Evolutionary conservation across 2,888 invertebrate genomes (phyloP).

Genomic region (Cantharis rustica): DNA sequence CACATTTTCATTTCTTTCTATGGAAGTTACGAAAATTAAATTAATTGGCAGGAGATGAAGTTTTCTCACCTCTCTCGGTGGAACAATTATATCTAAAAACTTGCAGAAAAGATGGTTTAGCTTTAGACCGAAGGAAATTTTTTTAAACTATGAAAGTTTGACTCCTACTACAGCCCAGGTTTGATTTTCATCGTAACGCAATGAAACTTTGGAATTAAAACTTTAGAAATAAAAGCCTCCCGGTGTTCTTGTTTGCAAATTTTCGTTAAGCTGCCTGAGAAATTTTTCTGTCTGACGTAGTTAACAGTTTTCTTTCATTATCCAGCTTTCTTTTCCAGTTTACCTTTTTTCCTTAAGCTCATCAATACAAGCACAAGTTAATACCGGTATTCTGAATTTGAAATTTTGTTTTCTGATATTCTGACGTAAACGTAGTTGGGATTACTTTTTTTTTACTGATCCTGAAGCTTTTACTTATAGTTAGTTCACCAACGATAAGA

Average conservation of each 20-base stretch:
- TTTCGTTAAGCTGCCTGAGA: not conserved
- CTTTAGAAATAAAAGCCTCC: not conserved
- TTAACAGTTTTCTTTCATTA: not conserved
- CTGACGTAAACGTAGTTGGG: not conserved
- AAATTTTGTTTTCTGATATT: not conserved
- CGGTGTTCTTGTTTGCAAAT: not conserved
- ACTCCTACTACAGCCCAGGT: not conserved
- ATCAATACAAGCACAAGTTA: not conserved
- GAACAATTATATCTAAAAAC: no score
- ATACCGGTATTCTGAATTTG: not conserved
- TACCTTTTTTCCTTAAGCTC: not conserved
- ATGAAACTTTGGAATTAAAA: not conserved
- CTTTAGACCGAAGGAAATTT: not conserved
- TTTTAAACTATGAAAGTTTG: not conserved
- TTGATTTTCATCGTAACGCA: not conserved
- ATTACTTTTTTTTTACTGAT: no score
- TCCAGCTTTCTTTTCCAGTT: not conserved
- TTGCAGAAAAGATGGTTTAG: no score
- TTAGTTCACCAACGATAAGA: no score
- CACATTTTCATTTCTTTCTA: not conserved
- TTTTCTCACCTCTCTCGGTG: no score
- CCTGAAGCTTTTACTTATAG: no score
- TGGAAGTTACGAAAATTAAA: not conserved
- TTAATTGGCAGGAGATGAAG: not conserved
- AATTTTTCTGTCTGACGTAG: not conserved